Evolutionary conservation across 2,797 vertebrate species (phyloP).

Genomic region (Malacoraja senta): DNA sequence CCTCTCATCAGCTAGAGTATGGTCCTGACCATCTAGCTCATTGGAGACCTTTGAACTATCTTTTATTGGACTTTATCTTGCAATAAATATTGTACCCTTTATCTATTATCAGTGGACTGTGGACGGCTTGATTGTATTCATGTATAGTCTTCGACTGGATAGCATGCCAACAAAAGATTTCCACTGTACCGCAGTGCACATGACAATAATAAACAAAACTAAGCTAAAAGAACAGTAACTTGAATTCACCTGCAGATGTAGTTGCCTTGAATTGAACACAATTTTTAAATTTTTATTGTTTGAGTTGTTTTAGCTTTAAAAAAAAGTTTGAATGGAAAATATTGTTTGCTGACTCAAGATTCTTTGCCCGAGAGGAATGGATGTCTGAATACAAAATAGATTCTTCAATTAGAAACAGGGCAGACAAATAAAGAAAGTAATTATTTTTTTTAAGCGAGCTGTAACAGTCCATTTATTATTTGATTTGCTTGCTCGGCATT

Average conservation of each 20-base stretch:
- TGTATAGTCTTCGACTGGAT: too few species aligned
- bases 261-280: background rate
- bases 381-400: background rate
- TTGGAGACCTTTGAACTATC: too few species aligned
- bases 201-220: too few species aligned
- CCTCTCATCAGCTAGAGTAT: too few species aligned
- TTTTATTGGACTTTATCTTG: too few species aligned
- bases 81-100: too few species aligned
- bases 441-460: background rate
- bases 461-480: background rate
- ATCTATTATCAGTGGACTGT: too few species aligned
- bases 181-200: too few species aligned
- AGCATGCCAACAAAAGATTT: too few species aligned
- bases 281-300: background rate
- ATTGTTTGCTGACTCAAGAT: background rate
- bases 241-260: background rate
- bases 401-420: background rate
- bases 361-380: background rate
- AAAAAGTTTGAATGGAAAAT: background rate
- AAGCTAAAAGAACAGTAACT: background rate
- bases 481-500: background rate
- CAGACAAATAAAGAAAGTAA: slow-evolving; percentile 1
- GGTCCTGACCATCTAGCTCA: too few species aligned
- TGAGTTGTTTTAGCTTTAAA: background rate
- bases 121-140: background rate